These are phyloP conservation scores for Albula glossodonta DNA, from an alignment of 2,113 vertebrate genomes.

Conservation along the genomic window DNA sequence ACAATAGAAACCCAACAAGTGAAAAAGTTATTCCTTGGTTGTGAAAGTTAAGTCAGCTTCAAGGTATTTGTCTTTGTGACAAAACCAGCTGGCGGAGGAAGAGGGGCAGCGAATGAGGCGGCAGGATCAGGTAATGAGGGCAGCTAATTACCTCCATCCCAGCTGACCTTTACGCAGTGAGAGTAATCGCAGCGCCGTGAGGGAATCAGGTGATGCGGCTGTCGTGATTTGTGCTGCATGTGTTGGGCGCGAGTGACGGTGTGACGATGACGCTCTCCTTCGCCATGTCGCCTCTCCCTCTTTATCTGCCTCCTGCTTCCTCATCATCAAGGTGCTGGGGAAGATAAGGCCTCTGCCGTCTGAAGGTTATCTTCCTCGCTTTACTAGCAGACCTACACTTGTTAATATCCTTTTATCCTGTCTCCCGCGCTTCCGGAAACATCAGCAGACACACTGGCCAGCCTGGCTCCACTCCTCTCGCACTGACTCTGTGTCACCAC, in stretches of 20 bases:
- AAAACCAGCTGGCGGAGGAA: neutral
- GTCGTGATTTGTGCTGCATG: neutral
- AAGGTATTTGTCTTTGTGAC: neutral
- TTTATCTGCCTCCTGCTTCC: neutral
- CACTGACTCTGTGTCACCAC: neutral
- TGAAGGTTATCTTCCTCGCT: constrained; percentile 8
- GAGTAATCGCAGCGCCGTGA: neutral
- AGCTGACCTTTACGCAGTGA: constrained; percentile 1
- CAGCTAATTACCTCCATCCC: constrained; percentile 5
- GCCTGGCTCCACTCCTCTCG: neutral
- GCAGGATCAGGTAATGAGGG: neutral
- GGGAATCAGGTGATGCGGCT: neutral
- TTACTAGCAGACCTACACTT: neutral
- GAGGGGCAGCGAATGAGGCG: neutral
- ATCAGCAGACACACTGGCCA: neutral
- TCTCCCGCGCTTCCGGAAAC: neutral
- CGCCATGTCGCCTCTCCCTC: neutral
- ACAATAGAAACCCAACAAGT: neutral
- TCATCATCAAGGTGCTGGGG: neutral
- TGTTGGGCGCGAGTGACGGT: neutral
- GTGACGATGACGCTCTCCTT: neutral
- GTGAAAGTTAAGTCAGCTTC: constrained; percentile 13
- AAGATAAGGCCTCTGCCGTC: neutral
- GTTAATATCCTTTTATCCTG: neutral
- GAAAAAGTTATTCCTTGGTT: neutral